These are phyloP conservation scores for Yponomeuta plumbellus DNA, from an alignment of 2,888 invertebrate genomes.

Conservation along the genomic window DNA sequence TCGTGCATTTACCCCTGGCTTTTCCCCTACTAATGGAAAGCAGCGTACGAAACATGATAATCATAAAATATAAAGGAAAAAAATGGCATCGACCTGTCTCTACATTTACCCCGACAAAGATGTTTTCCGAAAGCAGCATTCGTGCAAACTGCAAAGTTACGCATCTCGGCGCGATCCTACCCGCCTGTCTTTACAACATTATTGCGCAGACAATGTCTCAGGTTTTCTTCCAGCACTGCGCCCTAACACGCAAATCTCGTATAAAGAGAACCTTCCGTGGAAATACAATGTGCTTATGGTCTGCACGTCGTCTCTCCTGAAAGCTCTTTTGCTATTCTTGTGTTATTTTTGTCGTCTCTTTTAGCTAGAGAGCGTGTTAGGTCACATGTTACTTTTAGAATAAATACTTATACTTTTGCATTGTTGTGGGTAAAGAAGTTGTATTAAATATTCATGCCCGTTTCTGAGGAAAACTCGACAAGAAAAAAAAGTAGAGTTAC, in stretches of 20 bases:
- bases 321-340: constrained; percentile 8
- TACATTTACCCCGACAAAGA: background rate
- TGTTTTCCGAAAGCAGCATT: background rate
- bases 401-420: background rate
- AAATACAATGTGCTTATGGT: constrained; percentile 37
- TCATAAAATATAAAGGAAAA: background rate
- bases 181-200: constrained; percentile 1
- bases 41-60: constrained; percentile 12
- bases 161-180: background rate
- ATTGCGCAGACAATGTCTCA: background rate
- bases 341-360: background rate
- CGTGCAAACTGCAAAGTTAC: background rate
- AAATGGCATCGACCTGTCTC: background rate
- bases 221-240: constrained; percentile 17
- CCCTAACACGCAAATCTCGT: constrained; percentile 45
- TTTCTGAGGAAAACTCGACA: background rate
- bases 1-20: constrained; percentile 37
- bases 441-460: no score
- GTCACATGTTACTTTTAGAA: constrained; percentile 1
- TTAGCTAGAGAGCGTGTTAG: background rate
- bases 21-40: constrained; percentile 28
- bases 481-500: background rate
- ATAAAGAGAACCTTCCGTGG: constrained; percentile 39
- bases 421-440: background rate
- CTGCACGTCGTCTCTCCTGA: constrained; percentile 18